These are phyloP conservation scores for Drosophila longiperda DNA, from an alignment of 2,888 invertebrate species.

Conservation along the genomic window DNA sequence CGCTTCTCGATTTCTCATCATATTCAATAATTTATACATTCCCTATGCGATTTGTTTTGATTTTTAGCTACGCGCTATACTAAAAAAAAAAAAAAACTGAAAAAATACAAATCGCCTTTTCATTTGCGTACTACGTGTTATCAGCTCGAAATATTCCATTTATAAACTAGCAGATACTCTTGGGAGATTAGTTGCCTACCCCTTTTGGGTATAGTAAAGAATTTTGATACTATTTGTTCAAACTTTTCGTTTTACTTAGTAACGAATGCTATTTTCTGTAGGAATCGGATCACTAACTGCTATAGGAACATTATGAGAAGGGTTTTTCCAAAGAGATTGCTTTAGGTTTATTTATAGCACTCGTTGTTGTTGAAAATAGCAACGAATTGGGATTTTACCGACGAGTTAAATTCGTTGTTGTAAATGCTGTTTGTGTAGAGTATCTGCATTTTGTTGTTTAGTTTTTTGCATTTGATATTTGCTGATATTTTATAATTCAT, in stretches of 20 bases:
- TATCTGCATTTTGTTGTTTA: slow-evolving; percentile 19
- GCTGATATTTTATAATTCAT: slow-evolving; percentile 73
- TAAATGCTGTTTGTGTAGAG: slow-evolving; percentile 15
- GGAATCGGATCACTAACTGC: slow-evolving; percentile 7
- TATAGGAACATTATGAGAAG: slow-evolving; percentile 17
- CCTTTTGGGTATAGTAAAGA: background rate
- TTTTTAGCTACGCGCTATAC: slow-evolving; percentile 25
- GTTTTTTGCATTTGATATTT: slow-evolving; percentile 46
- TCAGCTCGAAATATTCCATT: slow-evolving; percentile 15
- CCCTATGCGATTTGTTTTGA: slow-evolving; percentile 50
- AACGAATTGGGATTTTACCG: slow-evolving; percentile 12
- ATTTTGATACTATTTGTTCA: background rate
- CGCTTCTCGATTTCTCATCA: slow-evolving; percentile 36
- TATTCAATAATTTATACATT: slow-evolving; percentile 60
- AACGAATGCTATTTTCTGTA: background rate
- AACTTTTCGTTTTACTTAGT: background rate
- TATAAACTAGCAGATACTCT: slow-evolving; percentile 23
- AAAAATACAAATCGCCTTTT: slow-evolving; percentile 8
- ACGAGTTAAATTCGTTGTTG: slow-evolving; percentile 18
- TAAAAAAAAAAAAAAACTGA: background rate
- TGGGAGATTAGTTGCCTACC: background rate
- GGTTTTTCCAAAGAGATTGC: slow-evolving; percentile 3
- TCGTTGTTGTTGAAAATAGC: slow-evolving; percentile 7
- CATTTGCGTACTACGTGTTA: slow-evolving; percentile 10
- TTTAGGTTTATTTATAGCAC: background rate